Evolutionary conservation across 1,140 invertebrate species (phyloP), one percentile per base, ranked within the genome.

Genomic region (Episyrphus balteatus): DNA sequence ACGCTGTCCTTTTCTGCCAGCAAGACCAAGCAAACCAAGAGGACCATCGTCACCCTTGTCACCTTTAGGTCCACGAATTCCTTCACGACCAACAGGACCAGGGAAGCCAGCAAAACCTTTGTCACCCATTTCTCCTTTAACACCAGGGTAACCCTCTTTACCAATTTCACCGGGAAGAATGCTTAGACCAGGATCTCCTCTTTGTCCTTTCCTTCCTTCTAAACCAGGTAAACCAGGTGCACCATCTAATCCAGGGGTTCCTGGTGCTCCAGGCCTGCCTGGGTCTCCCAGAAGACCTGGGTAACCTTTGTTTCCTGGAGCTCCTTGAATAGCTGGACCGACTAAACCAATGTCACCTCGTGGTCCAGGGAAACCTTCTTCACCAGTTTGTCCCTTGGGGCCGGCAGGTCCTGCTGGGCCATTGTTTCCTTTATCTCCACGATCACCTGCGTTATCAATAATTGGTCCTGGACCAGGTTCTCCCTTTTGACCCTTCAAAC

Each of bases 401-500:
- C 73, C 73, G 1, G 42, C 42, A 9, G 32, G 44, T 14, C 73
- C 73, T 3, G 49, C 54, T 11, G 42, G 32, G 0, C 64, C 64
- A 1, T 44, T 37, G 13, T 40, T 49, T 3, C 66, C 66, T 7
- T 30, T 1, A 6, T 63, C 55, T 6, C 66, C 66, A 2, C 3
- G 13, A 3, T 59, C 59, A 1, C 68, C 68, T 33, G 49, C 42
- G 30, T 62, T 64, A 14, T 57, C 49, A 21, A 47, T 43, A 10
- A 59, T 54, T 41, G 61, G 49, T 32, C 68, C 68, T 17, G 71
- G 75, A 3, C 68, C 63, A 0, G 68, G 56, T 26, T 73, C 70
- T 50, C 81, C 79, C 46, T 69, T 73, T n/a, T 73, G 66, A 41
- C 80, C 80, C 49, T 70, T 71, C 2, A 57, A 32, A 5, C 83